Evolutionary conservation across 2,113 vertebrate species (phyloP).

Genomic region (Phoenicopterus ruber): DNA sequence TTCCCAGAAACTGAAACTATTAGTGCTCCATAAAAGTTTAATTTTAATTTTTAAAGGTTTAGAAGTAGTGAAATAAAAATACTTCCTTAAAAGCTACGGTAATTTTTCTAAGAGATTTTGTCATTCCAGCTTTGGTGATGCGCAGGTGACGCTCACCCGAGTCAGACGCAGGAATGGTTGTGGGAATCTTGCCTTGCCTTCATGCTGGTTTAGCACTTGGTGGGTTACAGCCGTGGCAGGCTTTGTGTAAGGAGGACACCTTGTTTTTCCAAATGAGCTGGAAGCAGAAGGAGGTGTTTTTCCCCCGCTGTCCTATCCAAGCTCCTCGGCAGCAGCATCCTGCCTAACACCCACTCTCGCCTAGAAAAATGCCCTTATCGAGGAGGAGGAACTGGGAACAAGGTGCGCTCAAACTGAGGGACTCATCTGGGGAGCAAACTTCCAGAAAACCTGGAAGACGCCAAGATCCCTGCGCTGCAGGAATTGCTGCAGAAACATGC

Average conservation of each 20-base stretch:
- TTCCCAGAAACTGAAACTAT: background rate
- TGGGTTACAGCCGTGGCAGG: background rate
- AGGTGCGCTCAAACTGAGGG: accelerated
- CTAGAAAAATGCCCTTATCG: background rate
- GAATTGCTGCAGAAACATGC: background rate
- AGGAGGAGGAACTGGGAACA: background rate
- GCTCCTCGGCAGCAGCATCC: background rate
- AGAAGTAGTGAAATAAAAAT: background rate
- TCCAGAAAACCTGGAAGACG: background rate
- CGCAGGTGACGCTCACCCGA: background rate
- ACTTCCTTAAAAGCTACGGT: background rate
- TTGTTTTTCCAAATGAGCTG: background rate
- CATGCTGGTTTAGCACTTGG: background rate
- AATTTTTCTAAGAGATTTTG: background rate
- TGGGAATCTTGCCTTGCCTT: background rate
- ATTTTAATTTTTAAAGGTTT: background rate
- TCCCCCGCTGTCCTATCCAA: background rate
- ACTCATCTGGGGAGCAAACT: background rate
- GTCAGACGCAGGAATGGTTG: background rate
- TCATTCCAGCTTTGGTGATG: background rate
- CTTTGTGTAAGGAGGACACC: background rate
- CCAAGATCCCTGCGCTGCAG: background rate
- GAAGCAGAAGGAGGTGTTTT: background rate
- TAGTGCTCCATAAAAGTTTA: background rate
- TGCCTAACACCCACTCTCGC: background rate